These are phyloP conservation scores for Ptychoptera contaminata DNA, from an alignment of 2,888 invertebrate species.

Conservation along the genomic window DNA sequence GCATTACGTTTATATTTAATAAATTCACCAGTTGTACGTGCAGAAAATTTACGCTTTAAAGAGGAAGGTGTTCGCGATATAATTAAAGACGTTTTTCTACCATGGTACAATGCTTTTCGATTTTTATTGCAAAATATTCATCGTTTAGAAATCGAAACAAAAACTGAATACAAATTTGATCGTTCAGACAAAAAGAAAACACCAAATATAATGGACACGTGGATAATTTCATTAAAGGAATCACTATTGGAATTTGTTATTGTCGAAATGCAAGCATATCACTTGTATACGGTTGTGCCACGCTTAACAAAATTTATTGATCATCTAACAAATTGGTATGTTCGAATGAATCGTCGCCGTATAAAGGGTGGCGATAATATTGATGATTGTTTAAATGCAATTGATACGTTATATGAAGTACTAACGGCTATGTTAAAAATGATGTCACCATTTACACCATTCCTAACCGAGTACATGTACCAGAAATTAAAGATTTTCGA, in stretches of 20 bases:
- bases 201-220: constrained; percentile 85
- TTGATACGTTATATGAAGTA: constrained; percentile 79
- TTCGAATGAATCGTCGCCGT: constrained; percentile 87
- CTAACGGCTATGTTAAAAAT: constrained; percentile 76
- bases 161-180: constrained; percentile 38
- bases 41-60: constrained; percentile 90
- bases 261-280: constrained; percentile 87
- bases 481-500: constrained; percentile 60
- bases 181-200: constrained; percentile 25
- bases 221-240: constrained; percentile 95
- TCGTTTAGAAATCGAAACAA: constrained; percentile 55
- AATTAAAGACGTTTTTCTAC: constrained; percentile 92
- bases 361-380: constrained; percentile 81
- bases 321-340: constrained; percentile 97
- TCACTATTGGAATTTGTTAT: constrained; percentile 76
- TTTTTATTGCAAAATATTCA: constrained; percentile 91
- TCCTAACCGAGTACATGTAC: constrained; percentile 89
- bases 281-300: constrained; percentile 90
- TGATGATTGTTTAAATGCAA: constrained; percentile 65
- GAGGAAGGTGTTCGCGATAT: constrained; percentile 95
- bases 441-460: constrained; percentile 97
- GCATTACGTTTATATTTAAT: constrained; percentile 90
- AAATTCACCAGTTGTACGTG: constrained; percentile 95
- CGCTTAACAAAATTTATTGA: constrained; percentile 90
- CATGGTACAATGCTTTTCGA: constrained; percentile 89